Conservation (phyloP, 2,888 invertebrate genomes). For the Cyclophora punctaria region DNA sequence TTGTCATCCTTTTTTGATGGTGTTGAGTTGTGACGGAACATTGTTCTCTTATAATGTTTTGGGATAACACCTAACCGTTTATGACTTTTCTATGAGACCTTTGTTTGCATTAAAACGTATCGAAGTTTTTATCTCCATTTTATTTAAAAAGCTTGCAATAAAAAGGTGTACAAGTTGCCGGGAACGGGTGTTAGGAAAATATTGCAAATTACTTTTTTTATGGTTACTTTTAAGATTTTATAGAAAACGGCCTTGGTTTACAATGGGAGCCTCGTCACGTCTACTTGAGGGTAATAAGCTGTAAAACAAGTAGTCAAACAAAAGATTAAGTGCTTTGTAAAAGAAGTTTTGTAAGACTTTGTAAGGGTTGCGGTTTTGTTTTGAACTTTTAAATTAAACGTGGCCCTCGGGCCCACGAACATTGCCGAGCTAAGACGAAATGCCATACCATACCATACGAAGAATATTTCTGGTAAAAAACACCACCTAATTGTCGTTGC, state of each 20-base stretch:
- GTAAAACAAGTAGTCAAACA: not conserved
- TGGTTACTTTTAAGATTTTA: constrained; percentile 22
- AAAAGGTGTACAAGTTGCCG: constrained; percentile 30
- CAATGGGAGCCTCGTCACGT: constrained; percentile 5
- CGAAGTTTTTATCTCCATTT: constrained; percentile 61
- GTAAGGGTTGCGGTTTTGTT: constrained; percentile 19
- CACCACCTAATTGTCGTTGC: too few relatives aligned
- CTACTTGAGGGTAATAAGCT: not conserved
- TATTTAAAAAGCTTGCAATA: constrained; percentile 41
- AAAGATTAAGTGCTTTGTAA: constrained; percentile 19
- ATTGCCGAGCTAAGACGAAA: too few relatives aligned
- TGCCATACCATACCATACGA: too few relatives aligned
- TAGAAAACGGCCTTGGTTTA: constrained; percentile 5
- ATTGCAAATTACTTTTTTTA: constrained; percentile 12
- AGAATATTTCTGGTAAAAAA: too few relatives aligned
- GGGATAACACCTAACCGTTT: constrained; percentile 60
- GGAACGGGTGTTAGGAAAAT: constrained; percentile 22
- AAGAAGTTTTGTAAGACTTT: constrained; percentile 51
- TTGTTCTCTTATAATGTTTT: constrained; percentile 58
- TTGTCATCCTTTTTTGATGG: constrained; percentile 57
- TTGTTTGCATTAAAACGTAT: constrained; percentile 50
- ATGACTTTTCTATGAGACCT: constrained; percentile 56
- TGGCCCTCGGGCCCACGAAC: too few relatives aligned
- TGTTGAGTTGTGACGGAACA: constrained; percentile 46
- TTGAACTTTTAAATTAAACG: too few relatives aligned